Conservation (phyloP, 2,888 invertebrate species). For the Aricia artaxerxes region DNA sequence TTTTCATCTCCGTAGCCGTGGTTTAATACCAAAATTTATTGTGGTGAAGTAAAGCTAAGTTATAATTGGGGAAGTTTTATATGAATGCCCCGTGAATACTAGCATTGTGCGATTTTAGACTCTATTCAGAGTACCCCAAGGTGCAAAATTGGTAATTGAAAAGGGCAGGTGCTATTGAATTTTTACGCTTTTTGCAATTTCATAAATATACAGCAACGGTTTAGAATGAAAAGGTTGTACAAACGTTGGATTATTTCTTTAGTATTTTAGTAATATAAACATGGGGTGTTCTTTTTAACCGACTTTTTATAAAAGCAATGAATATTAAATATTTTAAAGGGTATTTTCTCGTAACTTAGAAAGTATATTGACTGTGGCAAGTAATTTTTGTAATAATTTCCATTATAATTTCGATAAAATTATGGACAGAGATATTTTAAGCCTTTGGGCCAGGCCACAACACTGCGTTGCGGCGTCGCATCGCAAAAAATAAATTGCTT, state of each 20-base stretch:
- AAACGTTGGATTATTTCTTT: neutral
- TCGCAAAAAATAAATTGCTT: too few species aligned
- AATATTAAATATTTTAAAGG: neutral
- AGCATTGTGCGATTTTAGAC: slow-evolving; percentile 8
- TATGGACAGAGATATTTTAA: too few species aligned
- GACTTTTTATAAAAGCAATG: neutral
- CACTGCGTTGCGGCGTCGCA: too few species aligned
- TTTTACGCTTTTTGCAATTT: slow-evolving; percentile 17
- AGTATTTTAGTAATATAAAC: neutral
- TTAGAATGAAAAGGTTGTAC: neutral
- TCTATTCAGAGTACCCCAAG: neutral
- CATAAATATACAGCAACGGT: slow-evolving; percentile 16
- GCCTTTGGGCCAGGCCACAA: too few species aligned
- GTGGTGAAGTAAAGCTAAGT: slow-evolving; percentile 22
- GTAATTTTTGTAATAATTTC: neutral
- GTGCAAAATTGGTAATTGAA: neutral
- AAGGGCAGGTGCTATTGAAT: slow-evolving; percentile 25
- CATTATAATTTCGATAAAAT: neutral
- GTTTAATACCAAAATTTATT: slow-evolving; percentile 24
- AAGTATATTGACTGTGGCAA: too few species aligned
- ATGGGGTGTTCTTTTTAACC: neutral
- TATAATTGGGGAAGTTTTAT: slow-evolving; percentile 27
- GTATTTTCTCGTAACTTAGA: too few species aligned
- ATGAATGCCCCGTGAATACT: too few species aligned
- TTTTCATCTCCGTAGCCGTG: neutral